These are phyloP conservation scores for Eupeodes latifasciatus DNA, from an alignment of 2,888 invertebrate genomes.

Conservation along the genomic window DNA sequence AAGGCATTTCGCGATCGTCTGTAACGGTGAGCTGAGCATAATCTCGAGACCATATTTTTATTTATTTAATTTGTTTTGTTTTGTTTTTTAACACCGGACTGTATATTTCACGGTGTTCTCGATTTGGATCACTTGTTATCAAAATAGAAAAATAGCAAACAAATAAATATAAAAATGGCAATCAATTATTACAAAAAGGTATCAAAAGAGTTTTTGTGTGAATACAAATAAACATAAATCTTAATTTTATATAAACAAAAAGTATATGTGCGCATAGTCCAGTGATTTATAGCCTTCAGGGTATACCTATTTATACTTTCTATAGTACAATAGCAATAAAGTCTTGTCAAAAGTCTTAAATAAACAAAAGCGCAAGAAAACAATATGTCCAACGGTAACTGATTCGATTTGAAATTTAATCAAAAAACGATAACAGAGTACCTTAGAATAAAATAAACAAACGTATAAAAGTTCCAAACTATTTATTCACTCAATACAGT, in stretches of 20 bases:
- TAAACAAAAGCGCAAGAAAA: conserved; percentile 32
- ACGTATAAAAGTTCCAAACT: conserved; percentile 47
- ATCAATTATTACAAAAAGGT: conserved; percentile 15
- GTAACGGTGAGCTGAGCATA: conserved; percentile 42
- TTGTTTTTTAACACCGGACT: not conserved
- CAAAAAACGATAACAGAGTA: conserved; percentile 33
- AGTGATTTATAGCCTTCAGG: conserved; percentile 32
- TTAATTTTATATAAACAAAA: conserved; percentile 13
- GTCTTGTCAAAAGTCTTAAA: conserved; percentile 5
- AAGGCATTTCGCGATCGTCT: conserved; percentile 50
- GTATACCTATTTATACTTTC: conserved; percentile 1
- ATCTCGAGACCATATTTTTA: conserved; percentile 18
- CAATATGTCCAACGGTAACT: conserved; percentile 36
- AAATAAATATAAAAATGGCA: conserved; percentile 36
- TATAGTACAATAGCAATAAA: not conserved
- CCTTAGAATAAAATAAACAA: conserved; percentile 11
- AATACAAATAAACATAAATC: conserved; percentile 5
- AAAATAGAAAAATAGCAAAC: conserved; percentile 25
- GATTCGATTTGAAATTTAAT: conserved; percentile 39
- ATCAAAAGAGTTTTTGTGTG: conserved; percentile 38
- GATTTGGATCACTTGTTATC: conserved; percentile 49
- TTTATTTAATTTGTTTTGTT: not conserved
- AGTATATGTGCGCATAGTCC: not conserved
- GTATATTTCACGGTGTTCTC: conserved; percentile 10
- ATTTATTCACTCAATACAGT: conserved; percentile 41